Percentiles rank a stretch among this genome's conserved stretches.
Evolutionary conservation across 2,888 invertebrate genomes (phyloP).

Genomic region (Diplazon laetatorius): DNA sequence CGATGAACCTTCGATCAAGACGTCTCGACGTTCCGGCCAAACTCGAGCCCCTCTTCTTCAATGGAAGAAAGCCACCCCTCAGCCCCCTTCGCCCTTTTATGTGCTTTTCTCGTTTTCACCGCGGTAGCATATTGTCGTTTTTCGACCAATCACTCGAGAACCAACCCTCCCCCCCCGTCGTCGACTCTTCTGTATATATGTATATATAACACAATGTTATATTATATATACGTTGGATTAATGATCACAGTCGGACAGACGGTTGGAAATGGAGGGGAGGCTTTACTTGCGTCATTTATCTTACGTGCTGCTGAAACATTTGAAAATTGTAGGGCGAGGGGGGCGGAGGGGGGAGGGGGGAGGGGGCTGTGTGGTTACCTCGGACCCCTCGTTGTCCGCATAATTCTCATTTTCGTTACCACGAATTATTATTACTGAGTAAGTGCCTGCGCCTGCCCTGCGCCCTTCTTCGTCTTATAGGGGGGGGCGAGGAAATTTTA

Average conservation of each 20-base stretch:
- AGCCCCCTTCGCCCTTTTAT: too few species aligned
- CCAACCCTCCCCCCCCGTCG: conserved; percentile 36
- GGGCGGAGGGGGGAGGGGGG: conserved; percentile 29
- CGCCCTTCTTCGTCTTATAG: too few species aligned
- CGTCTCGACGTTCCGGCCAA: conserved; percentile 43
- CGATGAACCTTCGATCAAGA: conserved; percentile 53
- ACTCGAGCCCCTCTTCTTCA: conserved; percentile 28
- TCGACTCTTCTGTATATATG: conserved; percentile 43
- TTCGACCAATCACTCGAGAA: conserved; percentile 17
- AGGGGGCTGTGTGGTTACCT: conserved; percentile 41
- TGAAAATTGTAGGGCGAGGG: conserved; percentile 22
- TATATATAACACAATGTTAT: conserved; percentile 46
- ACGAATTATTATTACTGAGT: conserved; percentile 32
- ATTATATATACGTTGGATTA: conserved; percentile 52
- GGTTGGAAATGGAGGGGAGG: conserved; percentile 13
- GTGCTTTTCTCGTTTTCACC: conserved; percentile 26
- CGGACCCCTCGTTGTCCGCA: neutral
- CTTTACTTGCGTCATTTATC: conserved; percentile 50
- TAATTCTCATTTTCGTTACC: conserved; percentile 31
- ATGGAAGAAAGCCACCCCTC: conserved; percentile 58
- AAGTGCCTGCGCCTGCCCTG: neutral
- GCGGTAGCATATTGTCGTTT: conserved; percentile 55
- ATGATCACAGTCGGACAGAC: conserved; percentile 50
- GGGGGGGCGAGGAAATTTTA: conserved; percentile 18
- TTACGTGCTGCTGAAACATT: conserved; percentile 47